Percentiles rank a stretch among this genome's conserved stretches.
Evolutionary conservation across 2,888 invertebrate genomes (phyloP).

Genomic region (Trachelus stipa): DNA sequence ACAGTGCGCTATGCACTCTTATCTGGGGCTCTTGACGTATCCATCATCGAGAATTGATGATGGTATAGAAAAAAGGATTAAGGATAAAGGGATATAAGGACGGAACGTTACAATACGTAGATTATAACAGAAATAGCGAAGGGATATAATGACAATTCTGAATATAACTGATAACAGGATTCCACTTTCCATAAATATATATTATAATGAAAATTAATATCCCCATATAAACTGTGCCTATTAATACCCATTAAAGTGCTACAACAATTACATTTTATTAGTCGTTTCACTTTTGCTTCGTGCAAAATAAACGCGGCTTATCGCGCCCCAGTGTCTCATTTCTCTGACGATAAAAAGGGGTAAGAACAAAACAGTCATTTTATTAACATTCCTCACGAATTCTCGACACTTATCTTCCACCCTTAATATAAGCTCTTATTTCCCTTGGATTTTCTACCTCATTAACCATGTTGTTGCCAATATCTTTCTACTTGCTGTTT

Average conservation of each 20-base stretch:
- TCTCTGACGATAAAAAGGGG: neutral
- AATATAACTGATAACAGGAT: neutral
- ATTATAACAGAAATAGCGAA: neutral
- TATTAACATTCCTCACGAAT: neutral
- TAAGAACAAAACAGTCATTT: neutral
- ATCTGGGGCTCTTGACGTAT: too few relatives aligned
- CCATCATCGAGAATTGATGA: too few relatives aligned
- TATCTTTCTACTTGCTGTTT: neutral
- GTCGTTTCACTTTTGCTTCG: neutral
- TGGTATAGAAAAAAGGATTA: too few relatives aligned
- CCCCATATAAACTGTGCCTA: neutral
- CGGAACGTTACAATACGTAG: neutral
- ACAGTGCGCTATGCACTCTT: too few relatives aligned
- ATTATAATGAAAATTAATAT: neutral
- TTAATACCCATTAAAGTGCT: neutral
- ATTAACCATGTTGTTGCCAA: neutral
- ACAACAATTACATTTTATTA: neutral
- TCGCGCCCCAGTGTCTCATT: neutral
- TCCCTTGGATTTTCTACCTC: neutral
- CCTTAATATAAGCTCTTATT: slow-evolving; percentile 5
- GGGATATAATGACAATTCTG: neutral
- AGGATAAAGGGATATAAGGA: too few relatives aligned
- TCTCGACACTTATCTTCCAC: neutral
- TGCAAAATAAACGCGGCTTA: neutral
- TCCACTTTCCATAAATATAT: neutral